A percentile compares a stretch with the other conserved stretches of the same genome.
phyloP scores from a whole-genome alignment of 1,140 invertebrate species.

The Acromyrmex charruanus region DNA sequence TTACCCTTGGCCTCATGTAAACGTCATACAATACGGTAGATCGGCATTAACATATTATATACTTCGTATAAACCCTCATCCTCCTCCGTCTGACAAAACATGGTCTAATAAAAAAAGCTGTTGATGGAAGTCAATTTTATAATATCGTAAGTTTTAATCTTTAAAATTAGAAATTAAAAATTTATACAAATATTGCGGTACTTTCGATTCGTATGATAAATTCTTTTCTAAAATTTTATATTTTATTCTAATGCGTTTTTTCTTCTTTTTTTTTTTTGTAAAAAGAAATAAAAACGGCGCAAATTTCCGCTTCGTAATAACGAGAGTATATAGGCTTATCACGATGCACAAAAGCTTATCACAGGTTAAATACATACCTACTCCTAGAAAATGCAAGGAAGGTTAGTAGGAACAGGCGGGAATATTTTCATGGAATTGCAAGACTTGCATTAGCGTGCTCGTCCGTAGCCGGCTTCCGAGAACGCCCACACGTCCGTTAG shows the following conservation, averaged over 20 bases:
- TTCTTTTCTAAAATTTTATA: neutral
- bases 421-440: conserved; percentile 69
- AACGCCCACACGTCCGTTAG: conserved; percentile 58
- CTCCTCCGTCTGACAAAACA: neutral
- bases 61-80: neutral
- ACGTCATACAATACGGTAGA: neutral
- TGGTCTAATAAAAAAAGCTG: neutral
- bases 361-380: neutral
- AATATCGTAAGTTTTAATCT: neutral
- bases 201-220: neutral
- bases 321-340: neutral
- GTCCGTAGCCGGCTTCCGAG: conserved; percentile 57
- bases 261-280: neutral
- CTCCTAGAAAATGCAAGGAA: conserved; percentile 62
- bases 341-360: conserved; percentile 17
- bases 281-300: neutral
- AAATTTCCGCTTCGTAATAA: neutral
- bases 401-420: conserved; percentile 70
- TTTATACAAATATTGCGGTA: neutral
- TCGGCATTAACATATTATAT: conserved; percentile 2
- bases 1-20: conserved; percentile 53
- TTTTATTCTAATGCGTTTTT: neutral
- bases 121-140: neutral
- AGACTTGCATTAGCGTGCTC: conserved; percentile 68
- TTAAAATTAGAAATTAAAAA: neutral